Evolutionary conservation across 2,888 invertebrate species (phyloP), one percentile per base, ranked within the genome.

Genomic region (Stramonita haemastoma): DNA sequence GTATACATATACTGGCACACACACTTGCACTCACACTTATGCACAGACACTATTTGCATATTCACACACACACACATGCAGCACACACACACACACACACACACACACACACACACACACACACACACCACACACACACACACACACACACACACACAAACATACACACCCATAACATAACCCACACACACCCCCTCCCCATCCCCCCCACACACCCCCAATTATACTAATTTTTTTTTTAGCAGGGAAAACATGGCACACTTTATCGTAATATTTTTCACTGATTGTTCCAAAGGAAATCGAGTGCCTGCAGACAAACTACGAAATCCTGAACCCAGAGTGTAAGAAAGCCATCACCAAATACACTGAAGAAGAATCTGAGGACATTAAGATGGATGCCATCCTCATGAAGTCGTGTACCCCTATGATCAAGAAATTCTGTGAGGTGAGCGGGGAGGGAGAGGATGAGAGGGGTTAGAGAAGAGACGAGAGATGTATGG

Each of bases 361-460:
- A 95, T 98, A 98, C 95, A 99, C 99, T 0, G 98, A 98, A 96
- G 96, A 98, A 93, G 98, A 98, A 95, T 97, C 98, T 93, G 97
- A 97, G 89, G 98, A 99, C 95, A 98, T 98, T 95, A 97, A 98
- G 1, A 97, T 98, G 86, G 99, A 99, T 97, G 97, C 98, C 26
- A 97, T 98, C 87, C 97, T 99, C 81, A 97, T 97, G 96, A 97
- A 97, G 57, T 97, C 98, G 89, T 99, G 99, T 95, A 97, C 97
- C 94, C 97, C 97, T 92, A 98, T 98, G 97, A 98, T 98, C 89
- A 97, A 98, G 93, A 97, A 97, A 92, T 98, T 97, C 96, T 99
- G 99, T 94, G 98, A 98, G 96, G 98, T 95, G 88, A 87, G 92
- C 89, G 8, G 22, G 2, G 22, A 60, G 19, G 13, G 15, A 60